Evolutionary conservation across 2,888 invertebrate genomes (phyloP), one percentile per base, ranked within the genome.

Genomic region (Cheilosia scutellata): DNA sequence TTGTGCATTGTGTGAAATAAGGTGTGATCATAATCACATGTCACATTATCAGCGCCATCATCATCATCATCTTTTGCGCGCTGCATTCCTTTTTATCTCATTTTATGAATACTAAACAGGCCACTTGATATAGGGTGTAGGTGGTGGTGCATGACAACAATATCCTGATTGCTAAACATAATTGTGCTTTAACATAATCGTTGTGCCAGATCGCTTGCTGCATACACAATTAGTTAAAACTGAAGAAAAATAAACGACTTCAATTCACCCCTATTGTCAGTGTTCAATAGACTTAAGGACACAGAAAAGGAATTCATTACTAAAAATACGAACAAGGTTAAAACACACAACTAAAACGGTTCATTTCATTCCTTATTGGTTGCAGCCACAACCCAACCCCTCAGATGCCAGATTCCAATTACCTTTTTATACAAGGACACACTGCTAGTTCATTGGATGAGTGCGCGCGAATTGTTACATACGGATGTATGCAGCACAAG

Each of bases 21-120:
- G 82, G 78, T 82, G 78, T 78, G 78, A 83, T 72, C 53, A 78
- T 68, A 83, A 83, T 83, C 82, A 78, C 78, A 83, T 62, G 72
- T 72, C 82, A 55, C 82, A 66, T 66, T 60, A 66, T 75, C 66
- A 66, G 13, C 58, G 57, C n/a, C 49, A 40, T 49, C 57, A 63
- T 66, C 58, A 78, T 58, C 16, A 66, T 62, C 37, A 47, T 47
- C 16, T 20, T 16, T 47, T 16, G 47, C 20, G 20, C 44, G 44
- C n/a, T 82, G 58, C 71, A 65, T 58, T 58, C 33, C 20, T 37
- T 55, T 68, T 60, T 31, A 55, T 58, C 55, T 53, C 66, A 55
- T 49, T 78, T 68, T 78, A 83, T 72, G 82, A 83, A 83, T 83
- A 78, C 78, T 68, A 78, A 83, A 68, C 62, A 78, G 77, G 27